phyloP scores from a whole-genome alignment of 2,888 invertebrate genomes.

The Camponotus fellah region DNA sequence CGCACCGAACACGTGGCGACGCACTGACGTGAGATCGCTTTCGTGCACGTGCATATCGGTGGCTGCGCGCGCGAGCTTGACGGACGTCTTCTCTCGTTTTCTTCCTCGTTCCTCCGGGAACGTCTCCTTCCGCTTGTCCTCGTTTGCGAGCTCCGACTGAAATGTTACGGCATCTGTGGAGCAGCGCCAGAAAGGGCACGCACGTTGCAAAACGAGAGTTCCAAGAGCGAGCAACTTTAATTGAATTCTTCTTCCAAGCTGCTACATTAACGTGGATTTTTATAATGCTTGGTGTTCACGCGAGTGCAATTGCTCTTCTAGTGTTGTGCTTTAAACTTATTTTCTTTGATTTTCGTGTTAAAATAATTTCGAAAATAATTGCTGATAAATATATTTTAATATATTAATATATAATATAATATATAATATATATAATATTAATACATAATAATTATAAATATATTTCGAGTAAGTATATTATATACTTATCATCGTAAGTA shows the following conservation, averaged over 20 bases:
- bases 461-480: too few species aligned
- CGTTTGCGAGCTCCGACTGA: slow-evolving; percentile 59
- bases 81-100: slow-evolving; percentile 56
- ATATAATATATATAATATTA: too few species aligned
- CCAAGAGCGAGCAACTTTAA: background rate
- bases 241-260: background rate
- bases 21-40: slow-evolving; percentile 43
- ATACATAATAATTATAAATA: too few species aligned
- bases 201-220: slow-evolving; percentile 1
- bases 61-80: slow-evolving; percentile 29
- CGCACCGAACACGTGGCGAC: slow-evolving; percentile 66
- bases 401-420: too few species aligned
- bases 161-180: slow-evolving; percentile 51
- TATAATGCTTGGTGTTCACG: background rate
- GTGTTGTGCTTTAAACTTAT: background rate
- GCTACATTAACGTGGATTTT: background rate
- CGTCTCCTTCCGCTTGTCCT: slow-evolving; percentile 67
- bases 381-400: too few species aligned
- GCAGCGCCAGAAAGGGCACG: slow-evolving; percentile 41
- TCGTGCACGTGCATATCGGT: slow-evolving; percentile 54
- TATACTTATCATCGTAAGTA: too few species aligned
- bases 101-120: slow-evolving; percentile 71
- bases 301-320: background rate
- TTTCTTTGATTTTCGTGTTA: background rate
- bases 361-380: background rate